phyloP scores from a whole-genome alignment of 1,140 invertebrate species.

The Drosophila tropicalis region DNA sequence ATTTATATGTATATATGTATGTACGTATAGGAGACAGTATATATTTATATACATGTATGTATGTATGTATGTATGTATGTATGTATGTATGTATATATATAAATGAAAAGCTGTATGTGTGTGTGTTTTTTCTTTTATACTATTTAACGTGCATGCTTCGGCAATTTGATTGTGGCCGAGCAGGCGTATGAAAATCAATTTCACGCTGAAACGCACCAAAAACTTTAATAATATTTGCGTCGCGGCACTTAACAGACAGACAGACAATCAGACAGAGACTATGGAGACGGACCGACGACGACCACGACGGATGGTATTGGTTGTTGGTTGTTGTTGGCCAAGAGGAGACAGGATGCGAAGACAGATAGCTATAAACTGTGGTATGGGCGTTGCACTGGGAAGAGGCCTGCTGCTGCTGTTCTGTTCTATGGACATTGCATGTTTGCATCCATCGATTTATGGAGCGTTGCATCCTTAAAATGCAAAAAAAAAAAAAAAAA shows the following conservation, averaged over 20 bases:
- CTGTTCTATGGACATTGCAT: conserved; percentile 25
- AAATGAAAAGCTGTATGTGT: conserved; percentile 44
- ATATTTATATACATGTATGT: conserved; percentile 14
- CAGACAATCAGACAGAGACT: conserved; percentile 14
- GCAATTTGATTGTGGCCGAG: conserved; percentile 80
- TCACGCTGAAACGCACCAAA: conserved; percentile 81
- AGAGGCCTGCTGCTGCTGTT: not conserved
- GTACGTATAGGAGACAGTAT: not conserved
- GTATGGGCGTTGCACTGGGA: not conserved
- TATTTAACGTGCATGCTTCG: conserved; percentile 79
- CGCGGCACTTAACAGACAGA: conserved; percentile 75
- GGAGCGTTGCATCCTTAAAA: conserved; percentile 54
- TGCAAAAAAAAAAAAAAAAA: not conserved
- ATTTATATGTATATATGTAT: conserved; percentile 24
- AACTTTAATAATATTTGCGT: conserved; percentile 81
- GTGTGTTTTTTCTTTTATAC: conserved; percentile 52
- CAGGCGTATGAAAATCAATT: conserved; percentile 81
- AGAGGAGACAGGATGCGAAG: conserved; percentile 31
- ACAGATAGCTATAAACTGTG: conserved; percentile 16
- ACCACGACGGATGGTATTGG: conserved; percentile 1
- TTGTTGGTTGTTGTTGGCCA: not conserved
- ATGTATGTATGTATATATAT: not conserved
- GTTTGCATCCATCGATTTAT: conserved; percentile 59
- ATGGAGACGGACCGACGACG: conserved; percentile 14
- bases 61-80: not conserved